Evolutionary conservation across 2,888 invertebrate species (phyloP).

Genomic region (Synanthedon tipuliformis): DNA sequence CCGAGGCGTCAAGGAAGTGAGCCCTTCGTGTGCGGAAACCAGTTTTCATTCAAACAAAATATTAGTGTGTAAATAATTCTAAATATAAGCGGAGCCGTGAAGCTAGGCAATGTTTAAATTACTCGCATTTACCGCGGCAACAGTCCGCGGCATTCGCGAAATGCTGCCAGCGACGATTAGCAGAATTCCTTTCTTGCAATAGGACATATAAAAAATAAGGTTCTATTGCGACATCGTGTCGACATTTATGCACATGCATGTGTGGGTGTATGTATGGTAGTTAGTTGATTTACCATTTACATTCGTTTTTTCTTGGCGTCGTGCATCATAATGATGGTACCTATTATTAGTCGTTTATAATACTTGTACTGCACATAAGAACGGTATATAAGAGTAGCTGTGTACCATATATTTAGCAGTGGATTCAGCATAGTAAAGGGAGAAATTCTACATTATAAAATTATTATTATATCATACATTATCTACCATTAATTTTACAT

Average conservation of each 20-base stretch:
- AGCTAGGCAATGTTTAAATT: constrained; percentile 44
- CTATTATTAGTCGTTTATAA: too few species aligned
- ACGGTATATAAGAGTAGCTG: too few species aligned
- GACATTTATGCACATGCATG: constrained; percentile 3
- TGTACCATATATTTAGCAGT: too few species aligned
- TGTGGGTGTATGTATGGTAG: constrained; percentile 25
- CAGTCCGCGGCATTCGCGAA: constrained; percentile 49
- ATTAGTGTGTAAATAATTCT: neutral
- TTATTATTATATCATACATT: too few species aligned
- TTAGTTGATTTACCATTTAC: constrained; percentile 48
- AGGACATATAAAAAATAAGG: constrained; percentile 38
- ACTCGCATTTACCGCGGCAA: constrained; percentile 54
- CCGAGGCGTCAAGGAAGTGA: neutral
- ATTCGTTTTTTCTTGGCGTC: constrained; percentile 16
- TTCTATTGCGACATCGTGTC: neutral
- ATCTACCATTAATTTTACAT: too few species aligned
- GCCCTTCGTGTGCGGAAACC: neutral
- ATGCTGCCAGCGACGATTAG: constrained; percentile 62
- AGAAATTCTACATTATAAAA: too few species aligned
- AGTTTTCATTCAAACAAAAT: constrained; percentile 1
- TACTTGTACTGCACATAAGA: too few species aligned
- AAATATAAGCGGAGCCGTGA: constrained; percentile 4
- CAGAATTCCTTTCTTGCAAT: constrained; percentile 58
- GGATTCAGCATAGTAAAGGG: too few species aligned
- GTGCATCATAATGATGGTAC: constrained; percentile 13